These are phyloP conservation scores for Macrocentrus cingulum DNA, from an alignment of 1,140 invertebrate species.

Conservation along the genomic window DNA sequence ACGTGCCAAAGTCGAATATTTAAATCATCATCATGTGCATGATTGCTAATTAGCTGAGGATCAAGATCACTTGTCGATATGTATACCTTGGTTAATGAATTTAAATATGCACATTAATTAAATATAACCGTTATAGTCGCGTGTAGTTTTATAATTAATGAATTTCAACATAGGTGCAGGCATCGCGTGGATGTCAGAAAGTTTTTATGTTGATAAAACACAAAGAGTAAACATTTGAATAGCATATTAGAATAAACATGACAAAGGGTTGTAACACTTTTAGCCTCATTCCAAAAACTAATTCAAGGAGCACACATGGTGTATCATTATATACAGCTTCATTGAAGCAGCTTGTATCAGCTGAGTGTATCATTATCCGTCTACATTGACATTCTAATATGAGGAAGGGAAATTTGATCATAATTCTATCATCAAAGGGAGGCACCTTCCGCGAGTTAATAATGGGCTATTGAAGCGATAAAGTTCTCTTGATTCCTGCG, in stretches of 20 bases:
- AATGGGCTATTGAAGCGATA: constrained; percentile 29
- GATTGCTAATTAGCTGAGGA: constrained; percentile 31
- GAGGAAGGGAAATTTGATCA: constrained; percentile 38
- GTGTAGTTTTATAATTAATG: constrained; percentile 24
- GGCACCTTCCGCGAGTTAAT: constrained; percentile 32
- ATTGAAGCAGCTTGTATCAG: no score
- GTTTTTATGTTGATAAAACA: background rate
- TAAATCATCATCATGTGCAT: constrained; percentile 27
- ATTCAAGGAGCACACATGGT: no score
- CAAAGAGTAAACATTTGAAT: background rate
- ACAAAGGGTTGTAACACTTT: no score
- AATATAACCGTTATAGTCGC: constrained; percentile 24
- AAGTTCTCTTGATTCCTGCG: constrained; percentile 1
- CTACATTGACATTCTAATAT: no score
- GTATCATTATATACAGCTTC: no score
- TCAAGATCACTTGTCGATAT: constrained; percentile 26
- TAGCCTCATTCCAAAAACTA: no score
- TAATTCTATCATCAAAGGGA: constrained; percentile 28
- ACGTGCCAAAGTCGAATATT: constrained; percentile 17
- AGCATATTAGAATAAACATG: background rate
- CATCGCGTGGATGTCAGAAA: background rate
- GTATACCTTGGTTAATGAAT: constrained; percentile 30
- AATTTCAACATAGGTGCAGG: constrained; percentile 1
- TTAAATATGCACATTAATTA: constrained; percentile 34
- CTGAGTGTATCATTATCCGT: no score